A percentile compares a stretch with the other conserved stretches of the same genome.
Conservation (phyloP, 2,113 vertebrate species). For the Aldabrachelys gigantea region DNA sequence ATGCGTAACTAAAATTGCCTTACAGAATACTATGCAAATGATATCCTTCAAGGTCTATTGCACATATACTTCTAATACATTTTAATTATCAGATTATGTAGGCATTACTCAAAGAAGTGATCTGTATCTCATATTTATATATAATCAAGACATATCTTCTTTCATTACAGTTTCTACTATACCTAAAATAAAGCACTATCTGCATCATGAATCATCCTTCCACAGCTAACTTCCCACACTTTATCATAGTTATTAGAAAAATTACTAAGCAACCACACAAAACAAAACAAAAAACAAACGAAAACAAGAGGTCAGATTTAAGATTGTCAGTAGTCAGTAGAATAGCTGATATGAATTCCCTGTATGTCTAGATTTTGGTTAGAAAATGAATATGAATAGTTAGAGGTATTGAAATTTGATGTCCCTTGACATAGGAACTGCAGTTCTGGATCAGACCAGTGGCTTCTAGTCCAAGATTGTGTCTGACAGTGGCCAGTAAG, state of each 20-base stretch:
- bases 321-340: accelerated
- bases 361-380: not conserved
- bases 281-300: not conserved
- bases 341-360: not conserved
- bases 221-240: not conserved
- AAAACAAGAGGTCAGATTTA: not conserved
- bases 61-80: not conserved
- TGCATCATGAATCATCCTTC: not conserved
- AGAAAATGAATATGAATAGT: not conserved
- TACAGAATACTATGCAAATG: not conserved
- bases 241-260: not conserved
- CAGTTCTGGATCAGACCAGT: not conserved
- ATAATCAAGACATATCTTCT: not conserved
- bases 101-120: not conserved
- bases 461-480: not conserved
- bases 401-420: not conserved
- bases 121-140: not conserved
- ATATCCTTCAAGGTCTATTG: not conserved
- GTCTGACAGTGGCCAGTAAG: not conserved
- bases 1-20: conserved; percentile 4
- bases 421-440: not conserved
- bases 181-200: not conserved
- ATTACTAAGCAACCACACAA: not conserved
- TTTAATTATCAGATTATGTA: conserved; percentile 3
- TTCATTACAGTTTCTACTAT: not conserved